Evolutionary conservation across 2,888 invertebrate species (phyloP).

Genomic region (Osmoderma eremita): DNA sequence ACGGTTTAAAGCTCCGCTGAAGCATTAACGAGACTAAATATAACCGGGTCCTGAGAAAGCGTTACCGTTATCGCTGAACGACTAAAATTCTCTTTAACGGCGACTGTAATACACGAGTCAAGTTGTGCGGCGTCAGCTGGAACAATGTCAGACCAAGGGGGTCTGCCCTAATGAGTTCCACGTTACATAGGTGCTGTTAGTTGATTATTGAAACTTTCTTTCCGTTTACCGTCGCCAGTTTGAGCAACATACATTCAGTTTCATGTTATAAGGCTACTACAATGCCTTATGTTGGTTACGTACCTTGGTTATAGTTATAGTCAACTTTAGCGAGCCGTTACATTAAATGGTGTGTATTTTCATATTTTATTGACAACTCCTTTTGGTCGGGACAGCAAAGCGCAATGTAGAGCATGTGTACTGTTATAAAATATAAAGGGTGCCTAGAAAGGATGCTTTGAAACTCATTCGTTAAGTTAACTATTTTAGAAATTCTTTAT

Average conservation of each 20-base stretch:
- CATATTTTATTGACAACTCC: too few species aligned
- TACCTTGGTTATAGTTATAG: too few species aligned
- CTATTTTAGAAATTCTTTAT: too few species aligned
- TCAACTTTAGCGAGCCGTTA: too few species aligned
- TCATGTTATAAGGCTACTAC: too few species aligned
- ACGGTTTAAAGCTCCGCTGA: conserved; percentile 42
- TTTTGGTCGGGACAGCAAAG: too few species aligned
- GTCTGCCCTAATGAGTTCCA: conserved; percentile 15
- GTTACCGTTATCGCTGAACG: conserved; percentile 14
- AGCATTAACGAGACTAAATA: conserved; percentile 47
- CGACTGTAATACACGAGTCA: not conserved
- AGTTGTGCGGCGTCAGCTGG: not conserved
- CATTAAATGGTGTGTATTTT: too few species aligned
- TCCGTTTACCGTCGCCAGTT: not conserved
- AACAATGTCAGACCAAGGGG: not conserved
- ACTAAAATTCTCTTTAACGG: conserved; percentile 12
- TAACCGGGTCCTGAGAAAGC: conserved; percentile 31
- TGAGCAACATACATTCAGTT: not conserved
- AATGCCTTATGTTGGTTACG: too few species aligned
- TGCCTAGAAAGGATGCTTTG: too few species aligned
- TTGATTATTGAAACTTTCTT: conserved; percentile 2
- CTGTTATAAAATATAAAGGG: too few species aligned
- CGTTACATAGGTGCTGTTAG: conserved; percentile 11
- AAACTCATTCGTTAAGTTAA: too few species aligned
- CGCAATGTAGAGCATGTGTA: too few species aligned